phyloP scores from a whole-genome alignment of 2,113 vertebrate species.

The Istiophorus platypterus region DNA sequence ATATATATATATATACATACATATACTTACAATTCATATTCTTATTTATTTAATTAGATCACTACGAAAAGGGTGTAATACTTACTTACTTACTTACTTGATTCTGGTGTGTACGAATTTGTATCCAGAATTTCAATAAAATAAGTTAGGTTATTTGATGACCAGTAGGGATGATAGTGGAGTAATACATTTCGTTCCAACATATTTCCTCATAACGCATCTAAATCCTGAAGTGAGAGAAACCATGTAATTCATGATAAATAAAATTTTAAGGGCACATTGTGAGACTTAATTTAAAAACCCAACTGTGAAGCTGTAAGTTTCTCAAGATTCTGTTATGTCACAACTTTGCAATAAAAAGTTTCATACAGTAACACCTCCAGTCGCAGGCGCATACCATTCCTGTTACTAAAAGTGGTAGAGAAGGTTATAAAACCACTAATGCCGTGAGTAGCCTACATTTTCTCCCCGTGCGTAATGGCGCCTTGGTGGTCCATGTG shows the following conservation, averaged over 20 bases:
- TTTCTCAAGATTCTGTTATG: not conserved
- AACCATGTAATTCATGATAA: not conserved
- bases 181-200: not conserved
- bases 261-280: not conserved
- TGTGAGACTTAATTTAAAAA: not conserved
- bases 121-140: not conserved
- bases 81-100: too few species aligned
- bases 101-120: not conserved
- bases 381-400: constrained; percentile 27
- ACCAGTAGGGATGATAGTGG: not conserved
- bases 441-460: constrained; percentile 6
- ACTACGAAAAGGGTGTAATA: too few species aligned
- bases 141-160: not conserved
- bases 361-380: constrained; percentile 33
- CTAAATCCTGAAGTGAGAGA: not conserved
- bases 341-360: not conserved
- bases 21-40: not conserved
- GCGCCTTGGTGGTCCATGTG: constrained; percentile 70
- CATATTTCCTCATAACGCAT: not conserved
- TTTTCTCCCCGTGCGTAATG: constrained; percentile 58
- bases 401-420: constrained; percentile 22
- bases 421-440: constrained; percentile 31
- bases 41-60: not conserved
- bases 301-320: not conserved
- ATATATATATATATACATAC: not conserved